phyloP scores from a whole-genome alignment of 2,113 vertebrate species.

The Butastur rufipennis region DNA sequence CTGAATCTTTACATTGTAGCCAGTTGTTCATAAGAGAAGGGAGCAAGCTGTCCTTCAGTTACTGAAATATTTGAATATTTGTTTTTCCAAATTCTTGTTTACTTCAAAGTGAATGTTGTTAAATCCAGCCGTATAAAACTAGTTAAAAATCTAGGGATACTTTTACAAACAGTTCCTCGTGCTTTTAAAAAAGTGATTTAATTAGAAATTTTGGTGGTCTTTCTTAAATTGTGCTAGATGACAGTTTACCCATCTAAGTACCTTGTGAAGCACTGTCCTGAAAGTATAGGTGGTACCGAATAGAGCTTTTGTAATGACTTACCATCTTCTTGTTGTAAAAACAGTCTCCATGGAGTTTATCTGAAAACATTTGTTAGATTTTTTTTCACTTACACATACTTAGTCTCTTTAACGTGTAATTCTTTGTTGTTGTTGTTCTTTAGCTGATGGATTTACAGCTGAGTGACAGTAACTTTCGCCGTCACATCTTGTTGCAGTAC shows the following conservation, averaged over 20 bases:
- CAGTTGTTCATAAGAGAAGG: background rate
- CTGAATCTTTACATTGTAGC: background rate
- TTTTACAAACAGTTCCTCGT: background rate
- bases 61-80: background rate
- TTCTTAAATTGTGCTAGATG: background rate
- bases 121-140: background rate
- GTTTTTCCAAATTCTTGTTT: background rate
- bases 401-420: background rate
- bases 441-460: slow-evolving; percentile 98
- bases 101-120: background rate
- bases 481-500: slow-evolving; percentile 96
- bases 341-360: background rate
- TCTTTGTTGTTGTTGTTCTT: background rate
- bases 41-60: background rate
- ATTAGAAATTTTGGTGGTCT: background rate
- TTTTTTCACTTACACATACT: background rate
- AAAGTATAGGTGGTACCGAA: background rate
- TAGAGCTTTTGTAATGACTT: background rate
- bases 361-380: background rate
- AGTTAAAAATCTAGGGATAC: background rate
- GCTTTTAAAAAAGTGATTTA: background rate
- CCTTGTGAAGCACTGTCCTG: background rate
- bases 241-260: background rate
- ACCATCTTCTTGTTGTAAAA: background rate
- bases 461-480: slow-evolving; percentile 96